Conservation (phyloP, 2,113 vertebrate genomes). For the Bubo scandiacus region DNA sequence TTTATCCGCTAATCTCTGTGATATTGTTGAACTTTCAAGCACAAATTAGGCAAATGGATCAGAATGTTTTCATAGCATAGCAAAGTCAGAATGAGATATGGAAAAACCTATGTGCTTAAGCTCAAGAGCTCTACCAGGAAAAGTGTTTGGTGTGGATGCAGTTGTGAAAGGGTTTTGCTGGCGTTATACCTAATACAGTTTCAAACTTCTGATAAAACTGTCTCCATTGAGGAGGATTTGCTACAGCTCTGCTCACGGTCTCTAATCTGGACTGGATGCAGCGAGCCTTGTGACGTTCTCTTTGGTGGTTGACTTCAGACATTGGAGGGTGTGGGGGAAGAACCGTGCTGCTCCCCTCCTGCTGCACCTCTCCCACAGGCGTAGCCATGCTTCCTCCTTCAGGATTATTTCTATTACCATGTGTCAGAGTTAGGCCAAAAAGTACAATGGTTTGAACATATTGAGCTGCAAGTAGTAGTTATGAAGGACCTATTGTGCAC, state of each 20-base stretch:
- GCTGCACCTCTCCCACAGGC: not conserved
- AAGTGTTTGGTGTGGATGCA: not conserved
- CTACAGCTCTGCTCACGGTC: not conserved
- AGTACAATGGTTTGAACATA: not conserved
- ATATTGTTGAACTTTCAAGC: not conserved
- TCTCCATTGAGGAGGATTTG: not conserved
- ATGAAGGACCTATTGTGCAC: fast-evolving
- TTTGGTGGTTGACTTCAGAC: not conserved
- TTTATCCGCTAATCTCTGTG: not conserved
- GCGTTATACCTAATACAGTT: not conserved
- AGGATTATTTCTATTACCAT: not conserved
- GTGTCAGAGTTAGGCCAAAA: not conserved
- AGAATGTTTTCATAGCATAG: not conserved
- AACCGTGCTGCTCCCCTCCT: not conserved
- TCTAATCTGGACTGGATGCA: not conserved
- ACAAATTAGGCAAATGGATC: no score
- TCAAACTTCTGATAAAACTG: not conserved
- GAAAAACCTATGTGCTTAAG: not conserved
- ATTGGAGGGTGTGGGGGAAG: not conserved
- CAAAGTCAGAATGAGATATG: not conserved
- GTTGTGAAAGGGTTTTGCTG: not conserved
- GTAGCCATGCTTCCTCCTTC: not conserved
- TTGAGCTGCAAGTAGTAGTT: not conserved
- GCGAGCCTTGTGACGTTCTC: fast-evolving
- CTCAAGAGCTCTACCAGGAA: not conserved